Conservation (phyloP, 2,113 vertebrate genomes). For the Chaetops frenatus region DNA sequence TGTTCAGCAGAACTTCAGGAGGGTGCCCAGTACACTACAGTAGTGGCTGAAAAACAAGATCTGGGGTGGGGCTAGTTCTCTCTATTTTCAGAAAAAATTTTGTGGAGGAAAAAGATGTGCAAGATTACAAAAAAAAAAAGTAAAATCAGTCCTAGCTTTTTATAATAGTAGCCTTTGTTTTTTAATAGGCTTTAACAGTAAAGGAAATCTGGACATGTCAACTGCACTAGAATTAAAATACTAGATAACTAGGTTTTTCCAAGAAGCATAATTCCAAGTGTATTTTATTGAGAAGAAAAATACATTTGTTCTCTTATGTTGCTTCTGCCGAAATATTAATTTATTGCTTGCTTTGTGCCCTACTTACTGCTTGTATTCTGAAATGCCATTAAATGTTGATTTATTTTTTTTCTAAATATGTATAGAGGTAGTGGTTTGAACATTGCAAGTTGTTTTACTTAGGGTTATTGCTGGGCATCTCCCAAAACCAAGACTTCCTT, state of each 20-base stretch:
- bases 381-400: neutral
- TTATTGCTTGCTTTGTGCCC: neutral
- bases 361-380: neutral
- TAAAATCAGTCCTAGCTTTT: neutral
- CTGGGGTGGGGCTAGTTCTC: neutral
- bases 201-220: neutral
- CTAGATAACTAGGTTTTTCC: neutral
- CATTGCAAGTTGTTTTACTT: neutral
- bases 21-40: neutral
- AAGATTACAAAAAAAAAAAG: neutral
- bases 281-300: neutral
- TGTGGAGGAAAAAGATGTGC: neutral
- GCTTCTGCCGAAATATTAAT: neutral
- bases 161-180: neutral
- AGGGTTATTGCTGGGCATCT: neutral
- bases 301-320: neutral
- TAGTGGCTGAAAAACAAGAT: neutral
- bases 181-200: neutral
- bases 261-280: neutral
- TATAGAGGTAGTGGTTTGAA: neutral
- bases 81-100: neutral
- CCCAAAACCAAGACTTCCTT: slow-evolving; percentile 21
- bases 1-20: neutral
- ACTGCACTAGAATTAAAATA: neutral
- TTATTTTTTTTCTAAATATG: neutral